phyloP scores from a whole-genome alignment of 2,113 vertebrate genomes.

The Salvelinus namaycush region DNA sequence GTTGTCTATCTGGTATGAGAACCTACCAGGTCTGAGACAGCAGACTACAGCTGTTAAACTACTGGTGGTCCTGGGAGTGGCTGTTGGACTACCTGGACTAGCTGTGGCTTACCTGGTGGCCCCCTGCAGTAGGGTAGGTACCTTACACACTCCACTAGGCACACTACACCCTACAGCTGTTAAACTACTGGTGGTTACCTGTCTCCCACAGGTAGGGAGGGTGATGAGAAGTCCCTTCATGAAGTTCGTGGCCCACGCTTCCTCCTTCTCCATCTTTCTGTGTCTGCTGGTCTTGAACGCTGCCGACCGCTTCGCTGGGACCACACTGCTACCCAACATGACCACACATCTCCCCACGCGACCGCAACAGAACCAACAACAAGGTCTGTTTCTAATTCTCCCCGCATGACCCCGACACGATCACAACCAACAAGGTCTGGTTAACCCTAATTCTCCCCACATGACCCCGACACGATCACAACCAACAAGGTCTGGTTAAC shows the following conservation, averaged over 20 bases:
- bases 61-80: slow-evolving; percentile 79
- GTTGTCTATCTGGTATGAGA: slow-evolving; percentile 98
- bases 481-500: too few relatives aligned
- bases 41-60: slow-evolving; percentile 93
- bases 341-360: slow-evolving; percentile 77
- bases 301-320: slow-evolving; percentile 93
- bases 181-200: neutral
- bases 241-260: slow-evolving; percentile 98
- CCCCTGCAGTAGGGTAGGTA: slow-evolving; percentile 89
- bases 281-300: slow-evolving; percentile 95
- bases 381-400: slow-evolving; percentile 28
- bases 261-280: slow-evolving; percentile 97
- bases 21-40: slow-evolving; percentile 88
- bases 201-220: slow-evolving; percentile 82
- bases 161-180: slow-evolving; percentile 10
- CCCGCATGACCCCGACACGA: slow-evolving; percentile 45
- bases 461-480: too few relatives aligned
- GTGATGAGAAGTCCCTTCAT: slow-evolving; percentile 96
- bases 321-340: slow-evolving; percentile 88
- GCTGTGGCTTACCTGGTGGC: slow-evolving; percentile 92
- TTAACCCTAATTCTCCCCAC: too few relatives aligned
- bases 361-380: neutral
- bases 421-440: too few relatives aligned
- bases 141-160: neutral
- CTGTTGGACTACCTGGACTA: slow-evolving; percentile 87